Evolutionary conservation across 2,888 invertebrate species (phyloP), one percentile per base, ranked within the genome.

Genomic region (Cosmia pyralina): DNA sequence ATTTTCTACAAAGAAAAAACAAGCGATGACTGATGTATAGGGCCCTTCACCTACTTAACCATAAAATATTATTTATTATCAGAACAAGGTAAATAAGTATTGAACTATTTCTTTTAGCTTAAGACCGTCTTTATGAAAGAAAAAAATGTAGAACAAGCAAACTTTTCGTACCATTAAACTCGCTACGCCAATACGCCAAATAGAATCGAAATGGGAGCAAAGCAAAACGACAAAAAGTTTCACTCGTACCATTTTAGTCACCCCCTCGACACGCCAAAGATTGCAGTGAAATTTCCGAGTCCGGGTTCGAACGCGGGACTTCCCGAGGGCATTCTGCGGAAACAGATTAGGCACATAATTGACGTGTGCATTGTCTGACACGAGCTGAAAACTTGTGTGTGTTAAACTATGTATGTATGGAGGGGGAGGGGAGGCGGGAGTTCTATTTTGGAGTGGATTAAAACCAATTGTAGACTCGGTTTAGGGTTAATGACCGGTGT

Each of bases 311-410:
- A 66, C 57, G 4, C 17, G n/a, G 11, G 38, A 60, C 66, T 28
- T 55, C 79, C 64, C 79, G 15, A 41, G 74, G 68, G 77, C 60
- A 79, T 67, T 53, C 41, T 41, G 52, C 34, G 66, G 46, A 53
- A 77, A 63, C 73, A 79, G 62, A 77, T 77, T 77, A 77, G 74
- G 79, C 67, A 73, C 50, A 58, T 67, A 79, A 79, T 79, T 79
- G 77, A 77, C 74, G 52, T 52, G 34, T 79, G 77, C 79, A 79
- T 67, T 63, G 48, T 79, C 62, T 63, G 73, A 77, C 73, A 58
- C 17, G 17, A 41, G 22, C 46, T 53, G 59, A 64, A 72, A 78
- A 73, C 41, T 72, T 67, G 53, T 48, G 48, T 28, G 55, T n/a
- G 41, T 34, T 46, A 41, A 55, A 55, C 46, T 62, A 77, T 52